These are phyloP conservation scores for Bergia puertoricense DNA, from an alignment of 92 coral and sea anemone genomes.

Conservation along the genomic window DNA sequence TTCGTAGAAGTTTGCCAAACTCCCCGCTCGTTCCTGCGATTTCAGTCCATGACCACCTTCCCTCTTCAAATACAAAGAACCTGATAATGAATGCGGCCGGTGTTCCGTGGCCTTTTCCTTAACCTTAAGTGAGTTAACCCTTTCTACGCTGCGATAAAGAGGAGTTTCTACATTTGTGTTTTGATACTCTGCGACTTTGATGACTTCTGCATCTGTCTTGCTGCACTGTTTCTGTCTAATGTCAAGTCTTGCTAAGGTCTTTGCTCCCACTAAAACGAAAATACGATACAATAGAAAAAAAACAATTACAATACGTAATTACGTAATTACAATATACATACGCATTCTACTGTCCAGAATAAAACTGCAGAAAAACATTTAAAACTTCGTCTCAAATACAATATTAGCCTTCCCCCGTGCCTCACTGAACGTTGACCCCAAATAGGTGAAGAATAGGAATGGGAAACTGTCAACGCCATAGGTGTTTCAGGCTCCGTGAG, in stretches of 20 bases:
- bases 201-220: background rate
- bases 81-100: background rate
- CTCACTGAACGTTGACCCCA: too few relatives aligned
- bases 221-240: slow-evolving; percentile 17
- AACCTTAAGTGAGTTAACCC: background rate
- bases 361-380: too few relatives aligned
- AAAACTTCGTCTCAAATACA: too few relatives aligned
- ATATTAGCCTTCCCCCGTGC: too few relatives aligned
- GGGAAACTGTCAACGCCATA: too few relatives aligned
- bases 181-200: background rate
- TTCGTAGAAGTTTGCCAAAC: slow-evolving; percentile 7
- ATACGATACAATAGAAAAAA: background rate
- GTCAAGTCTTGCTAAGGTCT: background rate
- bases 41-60: background rate
- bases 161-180: background rate
- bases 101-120: background rate
- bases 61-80: background rate
- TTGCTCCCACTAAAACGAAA: background rate
- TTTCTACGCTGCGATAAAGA: background rate
- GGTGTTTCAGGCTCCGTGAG: too few relatives aligned
- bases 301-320: background rate
- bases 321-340: background rate
- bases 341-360: too few relatives aligned
- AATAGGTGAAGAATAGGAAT: too few relatives aligned
- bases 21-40: slow-evolving; percentile 19